Base-by-base conservation (phyloP, 1,140 invertebrate genomes). In the Ectropis grisescens region DNA sequence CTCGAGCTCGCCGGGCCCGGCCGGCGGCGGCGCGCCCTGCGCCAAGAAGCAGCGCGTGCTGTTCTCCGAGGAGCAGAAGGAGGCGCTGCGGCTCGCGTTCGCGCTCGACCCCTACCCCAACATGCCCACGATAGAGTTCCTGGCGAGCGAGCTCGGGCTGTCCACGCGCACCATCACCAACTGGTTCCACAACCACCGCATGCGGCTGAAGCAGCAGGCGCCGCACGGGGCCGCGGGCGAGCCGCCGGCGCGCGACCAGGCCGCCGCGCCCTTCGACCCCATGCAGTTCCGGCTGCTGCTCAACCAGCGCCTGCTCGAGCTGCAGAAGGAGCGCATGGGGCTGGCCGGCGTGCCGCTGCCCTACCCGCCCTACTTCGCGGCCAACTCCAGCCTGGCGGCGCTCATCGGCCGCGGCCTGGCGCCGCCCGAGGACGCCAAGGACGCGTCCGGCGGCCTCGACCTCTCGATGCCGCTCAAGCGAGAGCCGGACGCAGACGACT, bases 111-210 rank as follows among this genome's bases (percentile, higher is more conserved):
- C 97, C 0, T 98, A 99, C 68, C 98, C 98, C 0, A 97, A 95
- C 64, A 91, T 97, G 42, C 90, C 91, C 3, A 97, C 95, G 12
- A 98, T 98, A 24, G 97, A 99, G 72, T 96, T 96, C 54, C 84
- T 99, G 30, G 95, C 96, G 6, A 87, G 89, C 10, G 95, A 98
- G 70, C 82, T 99, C 4, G 92, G 89, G 8, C 82, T 99, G n/a
- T 95, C 95, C 1, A 92, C 96, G 7, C 87, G 97, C 47, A 99
- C 97, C 23, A 98, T 99, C 40, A 97, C 95, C 10, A 99, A 99
- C 72, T 99, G 97, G 97, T 99, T 99, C 86, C 97, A 99, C 83
- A 99, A 99, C 75, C 96, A 99, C 82, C 89, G 97, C 36, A 99
- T 99, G 95, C 88, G 98, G 33, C 86, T 98, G 59, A 99, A 99